phyloP scores from a whole-genome alignment of 2,888 invertebrate genomes.

The Pyrgus malvae region DNA sequence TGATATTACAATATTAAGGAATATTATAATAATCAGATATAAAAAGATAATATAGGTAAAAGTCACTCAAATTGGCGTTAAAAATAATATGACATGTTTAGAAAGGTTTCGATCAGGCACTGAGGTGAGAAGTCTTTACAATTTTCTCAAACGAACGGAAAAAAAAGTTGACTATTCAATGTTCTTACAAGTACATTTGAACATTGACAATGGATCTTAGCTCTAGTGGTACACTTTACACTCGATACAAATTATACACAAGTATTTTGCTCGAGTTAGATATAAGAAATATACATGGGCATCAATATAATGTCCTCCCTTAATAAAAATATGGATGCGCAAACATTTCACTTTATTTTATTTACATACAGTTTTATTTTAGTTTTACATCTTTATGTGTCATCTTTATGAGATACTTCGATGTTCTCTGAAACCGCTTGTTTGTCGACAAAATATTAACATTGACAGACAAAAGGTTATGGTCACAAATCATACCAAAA shows the following conservation, averaged over 20 bases:
- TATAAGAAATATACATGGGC: constrained; percentile 22
- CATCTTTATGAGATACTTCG: constrained; percentile 15
- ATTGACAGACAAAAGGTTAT: constrained; percentile 5
- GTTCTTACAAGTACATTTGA: too few species aligned
- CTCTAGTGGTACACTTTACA: constrained; percentile 18
- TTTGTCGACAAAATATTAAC: constrained; percentile 8
- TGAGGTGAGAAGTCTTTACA: too few species aligned
- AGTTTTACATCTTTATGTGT: neutral
- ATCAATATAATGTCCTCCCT: constrained; percentile 15
- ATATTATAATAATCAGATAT: too few species aligned
- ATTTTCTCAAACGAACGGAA: too few species aligned
- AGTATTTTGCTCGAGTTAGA: constrained; percentile 9
- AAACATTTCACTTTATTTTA: constrained; percentile 18
- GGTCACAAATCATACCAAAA: constrained; percentile 3
- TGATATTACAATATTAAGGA: too few species aligned
- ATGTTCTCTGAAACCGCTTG: constrained; percentile 24
- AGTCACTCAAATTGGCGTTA: too few species aligned
- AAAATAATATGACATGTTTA: too few species aligned
- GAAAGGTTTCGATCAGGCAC: too few species aligned
- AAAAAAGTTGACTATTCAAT: too few species aligned
- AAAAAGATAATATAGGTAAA: too few species aligned
- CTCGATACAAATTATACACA: constrained; percentile 4
- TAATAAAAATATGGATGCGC: constrained; percentile 21
- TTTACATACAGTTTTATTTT: constrained; percentile 16
- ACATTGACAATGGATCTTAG: constrained; percentile 2